Conservation (phyloP, 2,888 invertebrate species). For the Periphyllus acericola region DNA sequence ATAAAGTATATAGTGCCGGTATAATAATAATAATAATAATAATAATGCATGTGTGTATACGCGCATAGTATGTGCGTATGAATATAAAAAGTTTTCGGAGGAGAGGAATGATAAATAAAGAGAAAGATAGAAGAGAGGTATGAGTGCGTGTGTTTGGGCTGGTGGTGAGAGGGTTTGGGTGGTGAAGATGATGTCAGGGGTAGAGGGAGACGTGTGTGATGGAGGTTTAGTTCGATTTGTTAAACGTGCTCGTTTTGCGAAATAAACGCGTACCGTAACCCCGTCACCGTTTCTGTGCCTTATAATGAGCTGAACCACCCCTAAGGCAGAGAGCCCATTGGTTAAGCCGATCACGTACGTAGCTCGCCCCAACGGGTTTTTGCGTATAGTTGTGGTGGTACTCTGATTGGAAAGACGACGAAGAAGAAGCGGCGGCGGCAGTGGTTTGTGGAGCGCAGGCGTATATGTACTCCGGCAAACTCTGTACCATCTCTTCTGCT, state of each 20-base stretch:
- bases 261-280: conserved; percentile 39
- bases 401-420: conserved; percentile 55
- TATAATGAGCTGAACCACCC: conserved; percentile 46
- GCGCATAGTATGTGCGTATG: too few relatives aligned
- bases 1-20: background rate
- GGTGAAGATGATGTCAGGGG: background rate
- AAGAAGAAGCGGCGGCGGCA: background rate
- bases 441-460: background rate
- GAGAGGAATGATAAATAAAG: too few relatives aligned
- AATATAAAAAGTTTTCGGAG: too few relatives aligned
- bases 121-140: background rate
- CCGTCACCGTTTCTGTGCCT: background rate
- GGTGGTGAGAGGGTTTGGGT: background rate
- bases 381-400: background rate
- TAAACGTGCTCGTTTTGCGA: conserved; percentile 61
- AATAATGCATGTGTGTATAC: background rate
- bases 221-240: conserved; percentile 59
- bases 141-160: background rate
- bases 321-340: conserved; percentile 14
- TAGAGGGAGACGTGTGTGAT: background rate
- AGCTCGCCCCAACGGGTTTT: conserved; percentile 2
- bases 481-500: background rate
- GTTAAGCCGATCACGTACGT: conserved; percentile 51
- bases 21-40: background rate
- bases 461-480: background rate